These are phyloP conservation scores for Chamaetylas fuelleborni DNA, from an alignment of 2,113 vertebrate species.

Conservation along the genomic window DNA sequence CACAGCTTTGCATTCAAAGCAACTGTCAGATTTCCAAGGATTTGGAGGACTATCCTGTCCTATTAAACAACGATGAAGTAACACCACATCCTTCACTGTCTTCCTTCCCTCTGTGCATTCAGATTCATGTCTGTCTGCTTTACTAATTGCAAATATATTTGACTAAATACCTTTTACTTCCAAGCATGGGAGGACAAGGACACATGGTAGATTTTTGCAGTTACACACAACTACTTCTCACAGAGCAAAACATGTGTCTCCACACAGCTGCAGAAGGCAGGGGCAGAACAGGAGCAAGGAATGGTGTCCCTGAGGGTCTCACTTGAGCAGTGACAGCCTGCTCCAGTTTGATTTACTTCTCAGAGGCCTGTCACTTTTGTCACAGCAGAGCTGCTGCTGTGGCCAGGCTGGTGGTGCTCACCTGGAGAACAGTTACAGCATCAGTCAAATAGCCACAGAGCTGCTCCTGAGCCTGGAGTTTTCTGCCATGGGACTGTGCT, in stretches of 20 bases:
- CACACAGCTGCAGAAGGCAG: background rate
- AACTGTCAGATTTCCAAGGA: background rate
- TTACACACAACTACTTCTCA: background rate
- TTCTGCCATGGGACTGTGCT: background rate
- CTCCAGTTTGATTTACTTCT: background rate
- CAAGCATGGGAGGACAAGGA: background rate
- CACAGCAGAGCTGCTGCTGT: background rate
- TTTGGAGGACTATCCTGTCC: background rate
- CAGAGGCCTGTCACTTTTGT: background rate
- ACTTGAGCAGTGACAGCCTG: background rate
- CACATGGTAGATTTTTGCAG: background rate
- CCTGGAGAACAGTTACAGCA: background rate
- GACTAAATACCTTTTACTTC: background rate
- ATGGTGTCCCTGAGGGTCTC: background rate
- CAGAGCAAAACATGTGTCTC: background rate
- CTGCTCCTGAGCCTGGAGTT: background rate
- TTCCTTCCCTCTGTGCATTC: background rate
- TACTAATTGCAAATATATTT: background rate
- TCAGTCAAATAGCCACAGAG: background rate
- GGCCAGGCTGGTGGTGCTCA: background rate
- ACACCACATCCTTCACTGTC: background rate
- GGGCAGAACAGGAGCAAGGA: background rate
- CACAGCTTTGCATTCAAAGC: background rate
- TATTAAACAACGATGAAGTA: background rate
- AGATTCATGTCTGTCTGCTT: background rate